A percentile compares a stretch with the other conserved stretches of the same genome.
Conservation (phyloP, 1,140 invertebrate species). For the Pomacea maculata region DNA sequence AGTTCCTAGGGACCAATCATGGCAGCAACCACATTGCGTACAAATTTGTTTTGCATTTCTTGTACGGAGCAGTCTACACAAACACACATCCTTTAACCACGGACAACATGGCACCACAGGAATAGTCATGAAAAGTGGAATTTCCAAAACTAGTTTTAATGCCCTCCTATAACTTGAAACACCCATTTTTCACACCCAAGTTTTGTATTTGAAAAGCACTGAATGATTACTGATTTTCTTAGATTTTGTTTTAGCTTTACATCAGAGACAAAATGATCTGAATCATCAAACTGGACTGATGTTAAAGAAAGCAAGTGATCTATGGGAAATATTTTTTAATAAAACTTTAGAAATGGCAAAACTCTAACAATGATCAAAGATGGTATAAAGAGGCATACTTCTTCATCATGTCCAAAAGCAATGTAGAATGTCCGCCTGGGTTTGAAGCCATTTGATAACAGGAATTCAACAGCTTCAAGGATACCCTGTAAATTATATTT, state of each 20-base stretch:
- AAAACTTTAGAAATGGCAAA: neutral
- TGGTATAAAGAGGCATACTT: constrained; percentile 59
- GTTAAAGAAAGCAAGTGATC: too few relatives aligned
- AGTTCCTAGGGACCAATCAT: too few relatives aligned
- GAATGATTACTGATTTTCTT: neutral
- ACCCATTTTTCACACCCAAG: too few relatives aligned
- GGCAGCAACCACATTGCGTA: too few relatives aligned
- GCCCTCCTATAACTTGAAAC: too few relatives aligned
- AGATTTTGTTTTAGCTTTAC: neutral
- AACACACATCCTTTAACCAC: neutral
- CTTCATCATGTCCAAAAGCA: constrained; percentile 74
- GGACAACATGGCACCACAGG: neutral
- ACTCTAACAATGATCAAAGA: neutral
- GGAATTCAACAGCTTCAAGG: constrained; percentile 69
- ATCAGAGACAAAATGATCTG: neutral
- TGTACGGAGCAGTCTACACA: neutral
- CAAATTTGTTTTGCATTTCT: too few relatives aligned
- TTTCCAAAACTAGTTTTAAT: neutral
- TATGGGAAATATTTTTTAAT: neutral
- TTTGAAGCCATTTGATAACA: constrained; percentile 62
- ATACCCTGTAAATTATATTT: constrained; percentile 65
- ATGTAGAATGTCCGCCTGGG: constrained; percentile 69
- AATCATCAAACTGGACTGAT: too few relatives aligned
- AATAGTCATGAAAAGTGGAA: neutral
- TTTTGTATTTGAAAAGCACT: neutral